Evolutionary conservation across 2,888 invertebrate genomes (phyloP).

Genomic region (Cataglyphis altisquamis): DNA sequence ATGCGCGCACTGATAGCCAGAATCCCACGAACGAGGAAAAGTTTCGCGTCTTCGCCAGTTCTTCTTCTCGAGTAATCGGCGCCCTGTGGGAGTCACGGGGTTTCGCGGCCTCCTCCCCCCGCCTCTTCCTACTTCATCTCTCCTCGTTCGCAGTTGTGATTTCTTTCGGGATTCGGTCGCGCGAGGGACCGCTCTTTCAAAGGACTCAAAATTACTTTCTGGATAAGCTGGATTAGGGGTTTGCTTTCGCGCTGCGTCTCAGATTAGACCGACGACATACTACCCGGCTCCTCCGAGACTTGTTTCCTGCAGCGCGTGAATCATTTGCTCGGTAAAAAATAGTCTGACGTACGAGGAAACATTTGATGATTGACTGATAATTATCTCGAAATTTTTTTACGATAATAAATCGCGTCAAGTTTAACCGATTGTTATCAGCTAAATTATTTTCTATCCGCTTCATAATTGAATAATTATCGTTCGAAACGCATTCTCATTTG

Average conservation of each 20-base stretch:
- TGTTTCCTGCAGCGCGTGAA: slow-evolving; percentile 56
- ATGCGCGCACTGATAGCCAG: slow-evolving; percentile 75
- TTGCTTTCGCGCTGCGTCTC: slow-evolving; percentile 85
- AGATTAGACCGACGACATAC: slow-evolving; percentile 84
- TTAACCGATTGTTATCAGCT: not conserved
- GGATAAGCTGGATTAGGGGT: slow-evolving; percentile 89
- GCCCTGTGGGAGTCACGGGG: slow-evolving; percentile 68
- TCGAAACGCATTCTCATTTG: not conserved
- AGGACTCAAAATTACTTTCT: slow-evolving; percentile 90
- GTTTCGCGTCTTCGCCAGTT: slow-evolving; percentile 65
- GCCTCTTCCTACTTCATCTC: slow-evolving; percentile 51
- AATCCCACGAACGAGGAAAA: slow-evolving; percentile 54
- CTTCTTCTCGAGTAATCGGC: slow-evolving; percentile 73
- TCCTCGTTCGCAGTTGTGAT: slow-evolving; percentile 62
- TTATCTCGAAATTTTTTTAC: not conserved
- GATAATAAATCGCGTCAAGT: not conserved
- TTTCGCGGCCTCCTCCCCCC: slow-evolving; percentile 56
- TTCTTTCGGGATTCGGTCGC: slow-evolving; percentile 65
- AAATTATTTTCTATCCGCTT: too few relatives aligned
- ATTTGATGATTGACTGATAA: not conserved
- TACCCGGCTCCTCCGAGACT: slow-evolving; percentile 63
- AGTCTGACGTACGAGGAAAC: too few relatives aligned
- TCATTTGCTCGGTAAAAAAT: slow-evolving; percentile 7
- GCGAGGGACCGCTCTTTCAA: slow-evolving; percentile 85
- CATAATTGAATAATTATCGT: not conserved